Evolutionary conservation across 2,888 invertebrate genomes (phyloP), one percentile per base, ranked within the genome.

Genomic region (Sinohyriopsis cumingii): DNA sequence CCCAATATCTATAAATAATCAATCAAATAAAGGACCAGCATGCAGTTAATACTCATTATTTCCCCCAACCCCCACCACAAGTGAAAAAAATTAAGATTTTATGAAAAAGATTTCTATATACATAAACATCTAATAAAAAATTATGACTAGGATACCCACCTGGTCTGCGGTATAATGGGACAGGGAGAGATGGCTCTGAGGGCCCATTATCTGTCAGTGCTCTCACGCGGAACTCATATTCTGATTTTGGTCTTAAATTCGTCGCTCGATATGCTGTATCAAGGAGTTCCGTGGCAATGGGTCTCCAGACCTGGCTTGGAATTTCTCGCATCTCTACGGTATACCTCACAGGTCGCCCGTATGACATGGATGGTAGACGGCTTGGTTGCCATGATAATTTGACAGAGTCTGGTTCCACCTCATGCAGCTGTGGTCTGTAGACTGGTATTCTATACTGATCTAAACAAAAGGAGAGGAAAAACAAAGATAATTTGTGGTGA

Each of bases 161-260:
- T 75, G 85, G 64, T 75, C 82, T 73, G 59, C 86, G 81, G 76
- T 83, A 82, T 33, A 86, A 77, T 53, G 80, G 73, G 4, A 95
- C 95, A 88, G 94, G 95, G 4, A 97, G 97, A 68, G 97, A 97
- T 0, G 99, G 98, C 88, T 98, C 98, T 89, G 96, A 96, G 78
- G 97, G 94, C 88, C 95, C 96, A n/a, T 79, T 76, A 45, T 96
- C 95, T 91, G 98, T 98, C 89, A 98, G 96, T 4, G 98, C 98
- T 33, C 98, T 93, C 54, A 99, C 94, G 75, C 99, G 93, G 92
- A 98, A 97, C 90, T 95, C 95, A 91, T 99, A 99, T 91, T 98
- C 98, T 77, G 95, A 93, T 91, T 95, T 96, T 1, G 98, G 96
- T 87, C 95, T 94, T 74, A 99, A 81, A 45, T 87, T 84, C 6